Evolutionary conservation across 1,140 invertebrate species (phyloP), one percentile per base, ranked within the genome.

Genomic region (Polypedilum pembai): DNA sequence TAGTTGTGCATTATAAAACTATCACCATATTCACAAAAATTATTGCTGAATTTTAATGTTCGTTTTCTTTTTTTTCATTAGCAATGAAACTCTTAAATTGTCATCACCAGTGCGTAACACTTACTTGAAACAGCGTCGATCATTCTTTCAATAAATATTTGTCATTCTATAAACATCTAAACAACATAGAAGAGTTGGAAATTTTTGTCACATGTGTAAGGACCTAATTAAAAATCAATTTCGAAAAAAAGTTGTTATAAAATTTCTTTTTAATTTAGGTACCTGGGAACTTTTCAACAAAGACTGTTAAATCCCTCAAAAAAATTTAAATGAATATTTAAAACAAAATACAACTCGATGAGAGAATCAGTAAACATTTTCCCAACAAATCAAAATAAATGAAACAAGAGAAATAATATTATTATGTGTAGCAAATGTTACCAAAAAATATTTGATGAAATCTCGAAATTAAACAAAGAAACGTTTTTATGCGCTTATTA

Each of bases 1-100:
- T 33, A 33, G 24, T 5, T 33, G 24, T 33, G 24, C 24, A 33
- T 33, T 33, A n/a, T 5, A 33, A 3, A 33, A 33, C 5, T 33
- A 33, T 33, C 24, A 5, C 5, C 24, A 33, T 33, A 33, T 3
- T 33, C 2, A 33, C 1, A 33, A 3, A 33, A 33, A 33, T 3
- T 33, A 33, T 5, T 5, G n/a, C 5, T 33, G 2, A 33, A 33
- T 33, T 33, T 33, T 33, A 33, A 33, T 33, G 24, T 3, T 5
- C 24, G 24, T 33, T 33, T 33, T 12, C 7, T 4, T 15, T 15
- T 15, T 15, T 56, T 15, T 56, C 12, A 15, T 45, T 15, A 69
- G 65, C 65, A 69, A 69, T 69, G 65, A 69, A 18, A 21, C 65
- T 69, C 65, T 69, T 69, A 69, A n/a, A 69, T 69, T 69, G 65